Evolutionary conservation across 2,113 vertebrate species (phyloP), one percentile per base, ranked within the genome.

Genomic region (Aphyosemion australe): DNA sequence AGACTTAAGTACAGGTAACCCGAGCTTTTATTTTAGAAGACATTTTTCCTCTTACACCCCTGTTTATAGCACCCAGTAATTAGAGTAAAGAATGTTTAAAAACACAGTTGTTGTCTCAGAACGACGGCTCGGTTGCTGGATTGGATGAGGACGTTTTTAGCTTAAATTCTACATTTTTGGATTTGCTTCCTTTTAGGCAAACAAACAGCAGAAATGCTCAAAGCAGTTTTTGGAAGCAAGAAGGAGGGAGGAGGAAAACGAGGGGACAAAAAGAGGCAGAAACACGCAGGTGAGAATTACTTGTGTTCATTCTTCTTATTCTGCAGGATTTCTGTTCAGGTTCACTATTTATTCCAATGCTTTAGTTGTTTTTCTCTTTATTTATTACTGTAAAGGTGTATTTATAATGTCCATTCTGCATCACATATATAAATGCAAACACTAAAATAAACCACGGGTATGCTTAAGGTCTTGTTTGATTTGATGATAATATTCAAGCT

Each of bases 141-240:
- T 26, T 26, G 26, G 3, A 26, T 2, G 26, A 26, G 26, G 26
- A 42, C 12, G 41, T 13, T 42, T 13, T 42, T 13, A 39, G 59
- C 49, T 68, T 60, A 19, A 53, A 69, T 76, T 65, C 0, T 58
- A 57, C 34, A 53, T 68, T 73, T 55, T 76, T 43, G 21, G 11
- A 59, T 65, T 50, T 58, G 51, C 47, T 61, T 68, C 20, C 43
- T 46, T 55, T 57, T 63, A 42, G 51, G 57, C n/a, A 58, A 79
- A 74, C 65, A 65, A 74, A 42, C 45, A 71, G 63, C 67, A 78
- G 71, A 19, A n/a, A 91, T 91, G 90, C 88, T 90, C 64, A 84
- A 75, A 78, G 83, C 90, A 26, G 86, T 90, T 60, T 91, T 91
- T 86, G 90, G 88, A 69, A 83, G 79, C 68, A 91, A 74, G 72